Percentiles rank a stretch among this genome's conserved stretches.
These are phyloP conservation scores for Mesocricetus auratus DNA, from an alignment of 2,113 vertebrate genomes.

Conservation along the genomic window DNA sequence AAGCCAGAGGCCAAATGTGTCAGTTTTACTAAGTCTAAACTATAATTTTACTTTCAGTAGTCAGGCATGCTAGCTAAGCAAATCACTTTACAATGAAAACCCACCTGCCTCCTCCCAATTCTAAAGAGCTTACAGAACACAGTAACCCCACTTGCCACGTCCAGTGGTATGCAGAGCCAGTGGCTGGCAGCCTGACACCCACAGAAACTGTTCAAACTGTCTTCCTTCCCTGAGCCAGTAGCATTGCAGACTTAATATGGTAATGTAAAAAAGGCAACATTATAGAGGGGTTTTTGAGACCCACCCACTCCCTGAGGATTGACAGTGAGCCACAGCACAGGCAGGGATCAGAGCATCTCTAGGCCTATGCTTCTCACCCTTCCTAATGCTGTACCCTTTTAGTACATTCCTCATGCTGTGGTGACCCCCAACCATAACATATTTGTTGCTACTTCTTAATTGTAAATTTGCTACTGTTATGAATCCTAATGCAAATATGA, in stretches of 20 bases:
- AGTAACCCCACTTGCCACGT: not conserved
- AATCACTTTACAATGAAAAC: conserved; percentile 57
- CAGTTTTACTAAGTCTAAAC: conserved; percentile 9
- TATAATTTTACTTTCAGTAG: conserved; percentile 24
- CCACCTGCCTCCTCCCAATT: not conserved
- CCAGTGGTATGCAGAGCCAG: conserved; percentile 13
- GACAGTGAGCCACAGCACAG: not conserved
- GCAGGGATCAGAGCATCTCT: not conserved
- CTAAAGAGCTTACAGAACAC: conserved; percentile 9
- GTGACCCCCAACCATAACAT: not conserved
- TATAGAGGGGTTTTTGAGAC: not conserved
- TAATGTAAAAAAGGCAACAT: not conserved
- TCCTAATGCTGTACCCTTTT: not conserved
- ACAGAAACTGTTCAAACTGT: conserved; percentile 31
- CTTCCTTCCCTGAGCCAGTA: conserved; percentile 16
- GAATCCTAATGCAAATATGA: not conserved
- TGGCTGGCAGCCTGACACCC: not conserved
- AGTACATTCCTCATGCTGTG: not conserved
- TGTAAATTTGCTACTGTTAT: not conserved
- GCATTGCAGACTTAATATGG: conserved; percentile 14
- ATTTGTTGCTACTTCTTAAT: not conserved
- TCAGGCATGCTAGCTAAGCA: not conserved
- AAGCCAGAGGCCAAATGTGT: not conserved
- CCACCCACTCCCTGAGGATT: not conserved
- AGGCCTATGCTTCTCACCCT: not conserved